Evolutionary conservation across 2,888 invertebrate genomes (phyloP), one percentile per base, ranked within the genome.

Genomic region (Seira ritae): DNA sequence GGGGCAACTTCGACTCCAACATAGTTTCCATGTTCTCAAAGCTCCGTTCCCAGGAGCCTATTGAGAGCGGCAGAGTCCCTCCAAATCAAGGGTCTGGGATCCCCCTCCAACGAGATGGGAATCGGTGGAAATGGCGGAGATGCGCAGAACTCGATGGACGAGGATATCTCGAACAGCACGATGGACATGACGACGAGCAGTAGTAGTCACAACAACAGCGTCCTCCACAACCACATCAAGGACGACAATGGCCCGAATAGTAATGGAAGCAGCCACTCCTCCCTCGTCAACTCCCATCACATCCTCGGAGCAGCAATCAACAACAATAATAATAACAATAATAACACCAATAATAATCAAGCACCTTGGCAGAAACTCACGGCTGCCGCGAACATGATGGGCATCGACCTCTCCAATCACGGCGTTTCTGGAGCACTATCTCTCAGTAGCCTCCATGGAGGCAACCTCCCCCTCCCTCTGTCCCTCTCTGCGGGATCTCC

Each of bases 1-100:
- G 89, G 89, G 89, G 89, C 22, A 89, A 89, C 84, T 89, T 87
- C 69, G 89, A 89, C 86, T 87, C 89, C 42, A 89, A 89, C 76
- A 89, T 89, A 70, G 88, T 89, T 69, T 87, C 89, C 75, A 89
- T 89, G 89, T 89, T 89, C 84, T 88, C 89, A 71, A 89, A 89
- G 70, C 87, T 89, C 55, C 83, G 87, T 37, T 85, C 85, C 72
- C 85, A 85, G 71, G 88, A 89, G 82, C 86, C 87, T 89, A 15
- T 85, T 89, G 15, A 67, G 88, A 65, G 89, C 89, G 42, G 89
- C 89, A 37, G 89, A 89, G 77, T 89, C 88, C 24, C 83, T 89
- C 31, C 89, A 89, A 74, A 89, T 89, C 78, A 89, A 89, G 71
- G 89, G 89, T 0, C 79, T 89, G 19, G 89, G 89, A 37, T 89